Conservation (phyloP, 1,140 invertebrate genomes). For the Adelges cooleyi region DNA sequence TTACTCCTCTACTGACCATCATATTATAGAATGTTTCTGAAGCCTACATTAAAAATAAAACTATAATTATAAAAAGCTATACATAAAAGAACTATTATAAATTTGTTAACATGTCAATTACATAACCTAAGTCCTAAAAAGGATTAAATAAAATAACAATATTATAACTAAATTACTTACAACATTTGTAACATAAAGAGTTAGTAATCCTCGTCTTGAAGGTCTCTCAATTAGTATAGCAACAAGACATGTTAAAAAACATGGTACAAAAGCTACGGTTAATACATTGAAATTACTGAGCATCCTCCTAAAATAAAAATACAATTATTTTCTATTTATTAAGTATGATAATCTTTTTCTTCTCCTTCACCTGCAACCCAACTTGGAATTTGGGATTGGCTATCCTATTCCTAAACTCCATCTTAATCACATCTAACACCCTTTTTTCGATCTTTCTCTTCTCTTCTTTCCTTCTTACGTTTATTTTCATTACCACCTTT, state of each 20-base stretch:
- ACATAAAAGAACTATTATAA: not conserved
- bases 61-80: not conserved
- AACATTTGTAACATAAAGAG: conserved; percentile 69
- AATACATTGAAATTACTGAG: conserved; percentile 56
- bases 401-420: too few species aligned
- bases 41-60: conserved; percentile 41
- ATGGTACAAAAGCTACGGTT: conserved; percentile 57
- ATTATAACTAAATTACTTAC: conserved; percentile 37
- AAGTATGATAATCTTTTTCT: too few species aligned
- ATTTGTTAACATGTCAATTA: not conserved
- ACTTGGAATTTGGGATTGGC: too few species aligned
- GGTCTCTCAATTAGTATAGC: conserved; percentile 65
- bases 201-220: conserved; percentile 54
- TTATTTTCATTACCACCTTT: too few species aligned
- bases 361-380: too few species aligned
- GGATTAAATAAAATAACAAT: too few species aligned
- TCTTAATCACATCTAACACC: too few species aligned
- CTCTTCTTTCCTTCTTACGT: too few species aligned
- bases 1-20: conserved; percentile 50
- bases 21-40: conserved; percentile 66
- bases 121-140: too few species aligned
- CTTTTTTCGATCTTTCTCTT: too few species aligned
- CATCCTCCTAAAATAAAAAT: conserved; percentile 43
- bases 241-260: conserved; percentile 54
- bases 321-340: not conserved